Percentiles rank a stretch among this genome's conserved stretches.
phyloP scores from a whole-genome alignment of 2,797 vertebrate genomes.

The Gymnopithys bicolor region DNA sequence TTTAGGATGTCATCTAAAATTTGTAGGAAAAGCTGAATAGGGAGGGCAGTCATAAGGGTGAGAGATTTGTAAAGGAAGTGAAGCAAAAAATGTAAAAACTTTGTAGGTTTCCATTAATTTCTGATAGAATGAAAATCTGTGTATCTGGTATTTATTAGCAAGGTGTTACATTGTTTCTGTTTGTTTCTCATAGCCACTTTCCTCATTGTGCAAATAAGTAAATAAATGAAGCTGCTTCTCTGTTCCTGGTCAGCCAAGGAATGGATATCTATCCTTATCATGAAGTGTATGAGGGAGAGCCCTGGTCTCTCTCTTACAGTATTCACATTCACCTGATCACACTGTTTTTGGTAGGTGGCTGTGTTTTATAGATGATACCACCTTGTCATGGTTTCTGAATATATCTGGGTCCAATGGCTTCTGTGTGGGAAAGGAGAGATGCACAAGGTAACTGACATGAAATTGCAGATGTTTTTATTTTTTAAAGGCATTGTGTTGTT shows the following conservation, averaged over 20 bases:
- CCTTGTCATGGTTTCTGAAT: background rate
- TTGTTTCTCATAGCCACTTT: background rate
- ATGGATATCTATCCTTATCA: background rate
- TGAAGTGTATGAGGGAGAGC: background rate
- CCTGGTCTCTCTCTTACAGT: rapidly evolving
- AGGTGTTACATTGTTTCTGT: background rate
- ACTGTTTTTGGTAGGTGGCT: background rate
- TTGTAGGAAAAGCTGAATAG: background rate
- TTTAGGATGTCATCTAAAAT: background rate
- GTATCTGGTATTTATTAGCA: background rate
- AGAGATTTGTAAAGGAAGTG: background rate
- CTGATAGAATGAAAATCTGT: background rate
- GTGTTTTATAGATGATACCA: background rate
- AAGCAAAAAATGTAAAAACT: background rate
- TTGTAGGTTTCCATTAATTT: background rate
- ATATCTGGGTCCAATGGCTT: background rate
- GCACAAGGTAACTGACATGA: background rate
- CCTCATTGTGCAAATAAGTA: background rate
- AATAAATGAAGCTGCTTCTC: background rate
- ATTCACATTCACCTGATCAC: background rate
- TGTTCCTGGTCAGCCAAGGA: background rate
- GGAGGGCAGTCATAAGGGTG: background rate
- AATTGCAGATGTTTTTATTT: background rate
- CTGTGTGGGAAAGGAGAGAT: background rate
- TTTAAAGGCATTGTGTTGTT: background rate